Conservation (phyloP, 2,888 invertebrate species). For the Drosophila buzzatii region DNA sequence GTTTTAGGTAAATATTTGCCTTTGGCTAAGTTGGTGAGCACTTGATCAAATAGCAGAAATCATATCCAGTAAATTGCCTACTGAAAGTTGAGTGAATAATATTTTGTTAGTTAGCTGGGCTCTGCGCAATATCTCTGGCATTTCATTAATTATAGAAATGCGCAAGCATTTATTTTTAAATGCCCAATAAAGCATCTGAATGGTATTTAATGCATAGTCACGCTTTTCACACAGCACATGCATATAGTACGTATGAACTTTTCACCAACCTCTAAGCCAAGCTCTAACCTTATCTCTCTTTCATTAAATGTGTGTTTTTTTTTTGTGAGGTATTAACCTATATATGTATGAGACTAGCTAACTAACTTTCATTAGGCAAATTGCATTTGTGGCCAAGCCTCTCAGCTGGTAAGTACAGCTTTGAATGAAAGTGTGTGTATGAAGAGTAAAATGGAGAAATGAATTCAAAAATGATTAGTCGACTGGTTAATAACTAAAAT, state of each 20-base stretch:
- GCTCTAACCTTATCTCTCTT: constrained; percentile 29
- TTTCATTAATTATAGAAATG: constrained; percentile 33
- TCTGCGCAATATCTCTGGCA: not conserved
- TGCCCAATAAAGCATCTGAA: constrained; percentile 43
- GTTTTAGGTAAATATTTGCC: not conserved
- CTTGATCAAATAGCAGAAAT: constrained; percentile 10
- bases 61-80: not conserved
- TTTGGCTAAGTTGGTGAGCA: not conserved
- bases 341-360: constrained; percentile 6
- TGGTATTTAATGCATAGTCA: constrained; percentile 45
- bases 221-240: constrained; percentile 50
- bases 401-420: too few species aligned
- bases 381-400: not conserved
- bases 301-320: constrained; percentile 9
- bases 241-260: constrained; percentile 7
- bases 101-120: not conserved
- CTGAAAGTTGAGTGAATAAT: constrained; percentile 13
- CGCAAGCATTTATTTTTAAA: constrained; percentile 28
- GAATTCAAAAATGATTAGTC: not conserved
- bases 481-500: not conserved
- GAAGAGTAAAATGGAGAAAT: not conserved
- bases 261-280: constrained; percentile 17
- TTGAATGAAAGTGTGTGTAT: too few species aligned
- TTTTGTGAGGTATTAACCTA: constrained; percentile 5
- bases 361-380: constrained; percentile 15